Conservation (phyloP, 2,888 invertebrate genomes). For the Noctua comes region DNA sequence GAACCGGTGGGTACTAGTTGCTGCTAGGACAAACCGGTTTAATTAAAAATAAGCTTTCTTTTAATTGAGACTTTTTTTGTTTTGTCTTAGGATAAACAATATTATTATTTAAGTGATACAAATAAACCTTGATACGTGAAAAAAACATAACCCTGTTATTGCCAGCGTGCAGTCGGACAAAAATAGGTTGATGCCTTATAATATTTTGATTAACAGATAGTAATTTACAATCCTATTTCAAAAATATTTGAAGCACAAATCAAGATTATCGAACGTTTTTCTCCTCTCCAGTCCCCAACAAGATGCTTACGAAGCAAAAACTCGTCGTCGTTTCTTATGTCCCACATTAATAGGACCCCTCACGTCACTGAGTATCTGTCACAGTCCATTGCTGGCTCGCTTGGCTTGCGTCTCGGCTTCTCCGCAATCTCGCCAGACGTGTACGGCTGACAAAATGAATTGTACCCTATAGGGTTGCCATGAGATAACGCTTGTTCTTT, state of each 20-base stretch:
- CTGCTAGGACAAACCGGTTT: slow-evolving; percentile 29
- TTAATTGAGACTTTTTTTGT: slow-evolving; percentile 34
- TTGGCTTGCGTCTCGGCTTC: slow-evolving; percentile 42
- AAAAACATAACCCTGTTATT: neutral
- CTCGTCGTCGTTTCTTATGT: slow-evolving; percentile 26
- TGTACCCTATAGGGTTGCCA: slow-evolving; percentile 52
- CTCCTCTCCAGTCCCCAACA: neutral
- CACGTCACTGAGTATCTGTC: slow-evolving; percentile 49
- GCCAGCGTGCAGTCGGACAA: neutral
- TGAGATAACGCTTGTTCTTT: slow-evolving; percentile 11
- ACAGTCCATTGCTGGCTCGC: slow-evolving; percentile 49
- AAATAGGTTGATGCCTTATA: neutral
- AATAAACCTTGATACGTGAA: neutral
- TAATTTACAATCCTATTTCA: neutral
- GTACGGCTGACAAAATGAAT: slow-evolving; percentile 66
- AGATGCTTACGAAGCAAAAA: slow-evolving; percentile 35
- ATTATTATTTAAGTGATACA: neutral
- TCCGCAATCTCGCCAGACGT: slow-evolving; percentile 61
- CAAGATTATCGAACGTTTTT: slow-evolving; percentile 19
- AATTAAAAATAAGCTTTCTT: slow-evolving; percentile 21
- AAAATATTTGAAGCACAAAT: slow-evolving; percentile 8
- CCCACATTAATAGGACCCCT: slow-evolving; percentile 45
- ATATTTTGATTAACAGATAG: neutral
- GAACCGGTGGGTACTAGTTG: slow-evolving; percentile 18
- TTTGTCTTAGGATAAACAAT: neutral